These are phyloP conservation scores for Alviniconcha marisindica DNA, from an alignment of 1,140 invertebrate species.

Conservation along the genomic window DNA sequence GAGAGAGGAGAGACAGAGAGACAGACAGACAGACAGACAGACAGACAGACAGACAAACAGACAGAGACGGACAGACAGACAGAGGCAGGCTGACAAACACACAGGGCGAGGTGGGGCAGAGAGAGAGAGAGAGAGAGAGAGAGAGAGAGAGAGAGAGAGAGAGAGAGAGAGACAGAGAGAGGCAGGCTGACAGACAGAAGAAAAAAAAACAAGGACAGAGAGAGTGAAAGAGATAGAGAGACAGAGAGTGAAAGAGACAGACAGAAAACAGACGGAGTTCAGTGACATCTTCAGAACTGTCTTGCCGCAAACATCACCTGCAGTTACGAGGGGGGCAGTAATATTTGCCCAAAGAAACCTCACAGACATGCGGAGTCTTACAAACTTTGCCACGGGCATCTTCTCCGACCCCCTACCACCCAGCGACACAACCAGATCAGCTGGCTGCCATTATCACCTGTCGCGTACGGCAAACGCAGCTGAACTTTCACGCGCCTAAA, in stretches of 20 bases:
- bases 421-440: too few species aligned
- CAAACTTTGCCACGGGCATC: too few species aligned
- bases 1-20: background rate
- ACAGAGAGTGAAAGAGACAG: background rate
- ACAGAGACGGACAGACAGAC: background rate
- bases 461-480: too few species aligned
- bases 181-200: background rate
- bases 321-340: too few species aligned
- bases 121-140: background rate
- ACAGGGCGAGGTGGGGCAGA: background rate
- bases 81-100: background rate
- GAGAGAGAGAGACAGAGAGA: slow-evolving; percentile 3
- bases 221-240: background rate
- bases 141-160: slow-evolving; percentile 21
- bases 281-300: too few species aligned
- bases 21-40: background rate
- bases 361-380: too few species aligned
- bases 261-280: too few species aligned
- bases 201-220: background rate
- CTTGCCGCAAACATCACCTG: too few species aligned
- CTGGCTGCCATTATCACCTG: too few species aligned
- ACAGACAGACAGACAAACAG: background rate
- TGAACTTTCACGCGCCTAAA: too few species aligned
- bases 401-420: too few species aligned
- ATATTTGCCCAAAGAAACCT: too few species aligned